Conservation (phyloP, 92 coral and sea anemone species). For the Palythoa heliodiscus region DNA sequence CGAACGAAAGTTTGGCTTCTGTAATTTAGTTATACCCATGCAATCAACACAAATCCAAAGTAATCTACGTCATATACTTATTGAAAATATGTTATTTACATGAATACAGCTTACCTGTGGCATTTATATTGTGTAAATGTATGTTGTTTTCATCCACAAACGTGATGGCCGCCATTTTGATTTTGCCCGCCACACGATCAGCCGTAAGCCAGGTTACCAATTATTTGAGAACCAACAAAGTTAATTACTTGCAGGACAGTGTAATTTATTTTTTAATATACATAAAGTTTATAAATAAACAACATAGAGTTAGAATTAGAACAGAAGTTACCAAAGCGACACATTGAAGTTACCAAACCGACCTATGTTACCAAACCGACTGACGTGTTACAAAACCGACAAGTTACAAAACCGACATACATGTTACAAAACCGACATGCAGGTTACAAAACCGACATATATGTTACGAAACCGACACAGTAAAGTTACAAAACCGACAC, state of each 20-base stretch:
- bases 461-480: no score
- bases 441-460: no score
- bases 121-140: background rate
- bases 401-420: background rate
- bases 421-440: background rate
- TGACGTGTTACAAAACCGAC: background rate
- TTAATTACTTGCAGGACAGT: background rate
- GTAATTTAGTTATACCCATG: conserved; percentile 4
- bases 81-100: background rate
- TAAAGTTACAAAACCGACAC: no score
- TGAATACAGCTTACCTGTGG: background rate
- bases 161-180: conserved; percentile 3
- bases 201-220: conserved; percentile 8
- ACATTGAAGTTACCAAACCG: background rate
- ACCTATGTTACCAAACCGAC: background rate
- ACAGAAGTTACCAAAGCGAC: background rate
- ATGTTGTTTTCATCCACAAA: background rate
- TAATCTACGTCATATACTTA: background rate
- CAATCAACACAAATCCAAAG: background rate
- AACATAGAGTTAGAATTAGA: no score
- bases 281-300: no score
- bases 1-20: conserved; percentile 11
- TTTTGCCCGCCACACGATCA: background rate
- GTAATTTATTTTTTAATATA: background rate
- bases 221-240: background rate